Evolutionary conservation across 2,888 invertebrate species (phyloP).

Genomic region (Coelopa pilipes): DNA sequence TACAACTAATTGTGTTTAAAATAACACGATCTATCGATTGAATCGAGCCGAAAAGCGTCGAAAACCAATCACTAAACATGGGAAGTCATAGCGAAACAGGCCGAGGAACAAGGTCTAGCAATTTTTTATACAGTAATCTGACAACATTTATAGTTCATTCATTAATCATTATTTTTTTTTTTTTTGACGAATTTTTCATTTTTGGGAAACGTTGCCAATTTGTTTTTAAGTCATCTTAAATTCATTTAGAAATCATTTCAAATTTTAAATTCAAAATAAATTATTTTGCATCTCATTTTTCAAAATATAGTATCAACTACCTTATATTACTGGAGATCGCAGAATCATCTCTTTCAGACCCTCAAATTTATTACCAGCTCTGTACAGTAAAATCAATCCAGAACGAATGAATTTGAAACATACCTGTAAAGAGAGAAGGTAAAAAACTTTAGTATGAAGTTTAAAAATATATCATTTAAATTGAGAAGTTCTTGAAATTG

Average conservation of each 20-base stretch:
- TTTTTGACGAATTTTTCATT: no score
- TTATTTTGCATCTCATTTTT: no score
- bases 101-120: background rate
- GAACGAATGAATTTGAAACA: background rate
- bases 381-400: no score
- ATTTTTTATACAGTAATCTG: background rate
- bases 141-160: background rate
- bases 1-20: background rate
- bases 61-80: background rate
- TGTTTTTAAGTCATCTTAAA: no score
- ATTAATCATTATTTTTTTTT: no score
- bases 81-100: background rate
- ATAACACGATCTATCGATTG: background rate
- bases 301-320: no score
- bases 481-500: background rate
- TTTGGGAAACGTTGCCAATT: no score
- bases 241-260: no score
- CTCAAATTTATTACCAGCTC: background rate
- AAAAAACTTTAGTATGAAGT: background rate
- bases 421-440: constrained; percentile 13
- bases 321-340: no score
- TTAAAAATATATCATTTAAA: background rate
- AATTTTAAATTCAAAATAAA: no score
- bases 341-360: background rate
- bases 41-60: background rate